A percentile compares a stretch with the other conserved stretches of the same genome.
Evolutionary conservation across 2,113 vertebrate genomes (phyloP).

Genomic region (Callospermophilus lateralis): DNA sequence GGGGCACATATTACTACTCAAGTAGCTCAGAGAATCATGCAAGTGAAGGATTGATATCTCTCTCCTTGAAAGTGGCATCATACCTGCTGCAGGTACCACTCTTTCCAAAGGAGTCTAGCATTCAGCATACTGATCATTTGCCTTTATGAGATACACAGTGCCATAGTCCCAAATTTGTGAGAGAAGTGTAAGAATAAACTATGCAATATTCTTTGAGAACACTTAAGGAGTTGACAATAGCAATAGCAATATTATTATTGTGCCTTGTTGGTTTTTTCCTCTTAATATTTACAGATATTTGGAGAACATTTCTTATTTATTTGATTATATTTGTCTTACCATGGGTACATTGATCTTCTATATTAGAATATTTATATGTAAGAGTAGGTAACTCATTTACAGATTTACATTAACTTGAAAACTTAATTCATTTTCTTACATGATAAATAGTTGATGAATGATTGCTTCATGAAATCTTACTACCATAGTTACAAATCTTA

Average conservation of each 20-base stretch:
- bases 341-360: neutral
- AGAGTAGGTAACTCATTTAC: neutral
- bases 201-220: neutral
- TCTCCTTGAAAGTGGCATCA: rapidly evolving
- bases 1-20: neutral
- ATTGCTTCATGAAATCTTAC: neutral
- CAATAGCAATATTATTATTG: neutral
- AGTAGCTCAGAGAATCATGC: neutral
- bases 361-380: neutral
- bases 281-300: neutral
- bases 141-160: neutral
- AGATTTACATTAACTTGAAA: neutral
- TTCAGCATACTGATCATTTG: neutral
- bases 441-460: neutral
- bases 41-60: rapidly evolving
- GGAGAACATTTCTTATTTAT: neutral
- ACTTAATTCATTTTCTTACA: neutral
- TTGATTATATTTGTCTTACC: neutral
- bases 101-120: neutral
- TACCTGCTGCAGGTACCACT: neutral
- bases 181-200: neutral
- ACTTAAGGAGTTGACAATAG: neutral
- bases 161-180: neutral
- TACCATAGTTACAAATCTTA: neutral
- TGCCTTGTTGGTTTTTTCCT: neutral